These are phyloP conservation scores for Anneissia japonica DNA, from an alignment of 35 echinoderm and acorn worm genomes.

Conservation along the genomic window DNA sequence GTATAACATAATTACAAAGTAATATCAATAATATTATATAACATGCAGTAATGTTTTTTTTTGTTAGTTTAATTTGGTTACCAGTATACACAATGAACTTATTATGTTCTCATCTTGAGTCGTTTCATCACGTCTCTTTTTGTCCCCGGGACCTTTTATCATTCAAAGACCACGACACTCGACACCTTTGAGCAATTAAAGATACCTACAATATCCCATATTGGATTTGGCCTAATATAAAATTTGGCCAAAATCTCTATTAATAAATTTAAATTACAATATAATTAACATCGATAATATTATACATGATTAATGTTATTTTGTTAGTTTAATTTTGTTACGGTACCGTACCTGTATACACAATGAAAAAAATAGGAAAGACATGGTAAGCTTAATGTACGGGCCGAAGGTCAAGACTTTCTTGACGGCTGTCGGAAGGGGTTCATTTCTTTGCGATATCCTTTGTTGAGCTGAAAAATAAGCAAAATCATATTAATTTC, in stretches of 20 bases:
- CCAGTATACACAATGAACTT: neutral
- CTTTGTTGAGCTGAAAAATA: neutral
- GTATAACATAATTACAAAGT: too few relatives aligned
- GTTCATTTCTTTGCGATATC: neutral
- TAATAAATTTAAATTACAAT: too few relatives aligned
- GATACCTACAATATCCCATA: too few relatives aligned
- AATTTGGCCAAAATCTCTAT: neutral
- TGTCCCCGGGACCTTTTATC: too few relatives aligned
- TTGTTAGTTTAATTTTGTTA: too few relatives aligned
- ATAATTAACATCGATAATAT: too few relatives aligned
- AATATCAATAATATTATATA: too few relatives aligned
- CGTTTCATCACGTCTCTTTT: neutral
- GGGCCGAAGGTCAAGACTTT: conserved; percentile 38
- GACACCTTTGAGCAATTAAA: too few relatives aligned
- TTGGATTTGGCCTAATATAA: neutral
- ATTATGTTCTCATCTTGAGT: neutral
- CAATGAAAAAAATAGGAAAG: conserved; percentile 37
- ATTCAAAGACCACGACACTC: too few relatives aligned
- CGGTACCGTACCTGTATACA: conserved; percentile 27
- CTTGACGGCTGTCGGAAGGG: conserved; percentile 3
- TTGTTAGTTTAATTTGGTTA: neutral
- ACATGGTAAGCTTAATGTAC: conserved; percentile 21
- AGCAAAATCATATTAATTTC: too few relatives aligned
- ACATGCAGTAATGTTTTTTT: too few relatives aligned
- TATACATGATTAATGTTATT: too few relatives aligned